Evolutionary conservation across 1,140 invertebrate species (phyloP).

Genomic region (Euwallacea fornicatus): DNA sequence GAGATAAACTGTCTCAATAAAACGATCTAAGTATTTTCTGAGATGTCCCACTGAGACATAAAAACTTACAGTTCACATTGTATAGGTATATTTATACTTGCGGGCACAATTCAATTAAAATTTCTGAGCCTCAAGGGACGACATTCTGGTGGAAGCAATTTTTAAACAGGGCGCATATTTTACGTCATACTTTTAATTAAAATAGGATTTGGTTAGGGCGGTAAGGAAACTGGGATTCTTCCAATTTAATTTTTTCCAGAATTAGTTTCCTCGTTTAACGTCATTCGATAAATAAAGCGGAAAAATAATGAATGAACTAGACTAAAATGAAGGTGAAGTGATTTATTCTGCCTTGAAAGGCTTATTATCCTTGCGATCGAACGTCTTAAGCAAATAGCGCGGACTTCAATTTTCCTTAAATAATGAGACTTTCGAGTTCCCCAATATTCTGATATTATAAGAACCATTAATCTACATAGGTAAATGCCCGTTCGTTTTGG

Average conservation of each 20-base stretch:
- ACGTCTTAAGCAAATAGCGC: slow-evolving; percentile 27
- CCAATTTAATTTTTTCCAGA: not conserved
- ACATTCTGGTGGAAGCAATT: slow-evolving; percentile 16
- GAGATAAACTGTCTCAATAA: slow-evolving; percentile 11
- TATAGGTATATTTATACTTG: not conserved
- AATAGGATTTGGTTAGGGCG: slow-evolving; percentile 12
- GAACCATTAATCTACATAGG: slow-evolving; percentile 34
- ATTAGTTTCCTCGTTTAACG: not conserved
- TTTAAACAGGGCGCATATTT: slow-evolving; percentile 14
- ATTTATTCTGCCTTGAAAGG: slow-evolving; percentile 24
- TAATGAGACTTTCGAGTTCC: slow-evolving; percentile 23
- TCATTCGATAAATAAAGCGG: slow-evolving; percentile 6
- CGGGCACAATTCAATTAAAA: slow-evolving; percentile 16
- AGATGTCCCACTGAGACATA: not conserved
- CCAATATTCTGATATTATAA: slow-evolving; percentile 26
- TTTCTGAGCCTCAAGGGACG: not conserved
- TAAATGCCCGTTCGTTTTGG: slow-evolving; percentile 18
- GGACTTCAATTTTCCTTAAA: slow-evolving; percentile 30
- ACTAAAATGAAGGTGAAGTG: slow-evolving; percentile 4
- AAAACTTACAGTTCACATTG: not conserved
- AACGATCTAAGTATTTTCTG: not conserved
- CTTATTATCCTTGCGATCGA: slow-evolving; percentile 25
- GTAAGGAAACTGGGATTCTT: not conserved
- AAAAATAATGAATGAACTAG: slow-evolving; percentile 6
- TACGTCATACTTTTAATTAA: slow-evolving; percentile 28